These are phyloP conservation scores for Xanthorhoe designata DNA, from an alignment of 2,888 invertebrate species.

Conservation along the genomic window DNA sequence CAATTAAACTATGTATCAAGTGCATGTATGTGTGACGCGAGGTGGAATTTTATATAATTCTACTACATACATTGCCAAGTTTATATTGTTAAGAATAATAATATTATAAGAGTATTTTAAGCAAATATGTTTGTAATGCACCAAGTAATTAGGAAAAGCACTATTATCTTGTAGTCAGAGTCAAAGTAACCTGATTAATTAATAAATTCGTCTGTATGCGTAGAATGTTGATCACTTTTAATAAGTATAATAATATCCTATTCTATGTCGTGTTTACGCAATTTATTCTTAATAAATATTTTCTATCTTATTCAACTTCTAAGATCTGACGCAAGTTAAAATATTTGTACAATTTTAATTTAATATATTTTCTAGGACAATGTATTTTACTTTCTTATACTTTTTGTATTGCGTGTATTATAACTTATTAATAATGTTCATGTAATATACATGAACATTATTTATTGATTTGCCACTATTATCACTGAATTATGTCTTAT, in stretches of 20 bases:
- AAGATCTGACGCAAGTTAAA: constrained; percentile 75
- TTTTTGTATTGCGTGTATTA: not conserved
- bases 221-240: constrained; percentile 30
- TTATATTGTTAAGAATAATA: not conserved
- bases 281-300: constrained; percentile 31
- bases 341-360: constrained; percentile 1
- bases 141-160: constrained; percentile 26
- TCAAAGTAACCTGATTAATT: constrained; percentile 74
- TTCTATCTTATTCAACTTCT: constrained; percentile 51
- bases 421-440: too few relatives aligned
- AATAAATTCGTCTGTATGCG: constrained; percentile 47
- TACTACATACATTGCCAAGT: constrained; percentile 66
- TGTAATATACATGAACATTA: too few relatives aligned
- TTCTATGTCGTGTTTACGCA: constrained; percentile 33
- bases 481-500: too few relatives aligned
- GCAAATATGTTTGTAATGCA: constrained; percentile 19
- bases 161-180: constrained; percentile 58
- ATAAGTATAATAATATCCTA: constrained; percentile 36
- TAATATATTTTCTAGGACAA: not conserved
- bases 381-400: not conserved
- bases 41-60: constrained; percentile 69
- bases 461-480: too few relatives aligned
- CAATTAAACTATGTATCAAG: constrained; percentile 47
- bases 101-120: constrained; percentile 12
- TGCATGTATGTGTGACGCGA: constrained; percentile 75